phyloP scores from a whole-genome alignment of 2,888 invertebrate species.

The Ophioninae sp. region DNA sequence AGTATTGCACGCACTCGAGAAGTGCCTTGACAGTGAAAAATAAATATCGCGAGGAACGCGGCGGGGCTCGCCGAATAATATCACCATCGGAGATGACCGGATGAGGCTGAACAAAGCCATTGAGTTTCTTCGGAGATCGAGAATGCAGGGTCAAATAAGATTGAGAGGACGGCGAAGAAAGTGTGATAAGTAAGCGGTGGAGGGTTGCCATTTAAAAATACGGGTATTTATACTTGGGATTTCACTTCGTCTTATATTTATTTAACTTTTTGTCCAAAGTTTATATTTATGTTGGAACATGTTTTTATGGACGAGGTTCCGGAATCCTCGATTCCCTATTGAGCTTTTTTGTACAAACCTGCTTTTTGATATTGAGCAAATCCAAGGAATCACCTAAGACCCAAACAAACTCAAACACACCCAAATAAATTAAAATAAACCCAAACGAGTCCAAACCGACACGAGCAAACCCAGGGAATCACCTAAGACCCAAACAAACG shows the following conservation, averaged over 20 bases:
- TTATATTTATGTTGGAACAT: neutral
- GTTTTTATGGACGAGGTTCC: neutral
- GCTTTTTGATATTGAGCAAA: no score
- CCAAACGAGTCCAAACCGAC: no score
- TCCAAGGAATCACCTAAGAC: no score
- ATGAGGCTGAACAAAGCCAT: conserved; percentile 49
- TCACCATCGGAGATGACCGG: conserved; percentile 29
- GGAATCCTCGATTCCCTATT: no score
- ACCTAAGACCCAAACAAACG: no score
- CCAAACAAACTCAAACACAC: no score
- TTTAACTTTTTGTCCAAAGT: neutral
- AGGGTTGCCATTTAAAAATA: conserved; percentile 25
- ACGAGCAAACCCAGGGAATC: no score
- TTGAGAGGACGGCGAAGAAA: conserved; percentile 43
- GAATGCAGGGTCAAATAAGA: conserved; percentile 42
- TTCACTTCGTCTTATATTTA: conserved; percentile 8
- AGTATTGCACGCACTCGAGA: conserved; percentile 53
- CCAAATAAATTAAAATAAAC: no score
- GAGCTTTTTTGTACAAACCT: no score
- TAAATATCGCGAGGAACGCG: conserved; percentile 52
- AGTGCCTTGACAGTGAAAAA: conserved; percentile 56
- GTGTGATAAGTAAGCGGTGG: conserved; percentile 29
- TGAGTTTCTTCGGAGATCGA: conserved; percentile 38
- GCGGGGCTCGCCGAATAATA: conserved; percentile 37
- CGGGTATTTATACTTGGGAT: conserved; percentile 2